Conservation (phyloP, 2,113 vertebrate species). For the Mastomys coucha region DNA sequence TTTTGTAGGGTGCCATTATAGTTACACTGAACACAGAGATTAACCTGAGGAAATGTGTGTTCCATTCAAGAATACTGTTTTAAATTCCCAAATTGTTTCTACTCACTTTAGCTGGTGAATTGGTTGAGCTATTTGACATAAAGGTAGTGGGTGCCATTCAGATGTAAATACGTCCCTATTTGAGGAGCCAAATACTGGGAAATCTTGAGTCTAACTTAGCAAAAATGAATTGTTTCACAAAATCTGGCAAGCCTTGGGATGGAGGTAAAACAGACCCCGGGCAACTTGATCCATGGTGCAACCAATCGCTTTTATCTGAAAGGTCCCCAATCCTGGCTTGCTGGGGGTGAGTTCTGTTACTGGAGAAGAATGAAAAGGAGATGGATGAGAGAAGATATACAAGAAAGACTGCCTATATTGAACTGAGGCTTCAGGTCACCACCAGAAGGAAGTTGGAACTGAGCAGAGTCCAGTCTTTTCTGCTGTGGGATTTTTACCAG, state of each 20-base stretch:
- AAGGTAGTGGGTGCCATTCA: background rate
- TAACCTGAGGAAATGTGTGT: background rate
- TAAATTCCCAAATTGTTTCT: background rate
- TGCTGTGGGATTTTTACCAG: background rate
- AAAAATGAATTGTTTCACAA: background rate
- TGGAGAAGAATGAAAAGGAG: background rate
- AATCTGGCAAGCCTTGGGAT: background rate
- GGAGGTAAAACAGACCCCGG: background rate
- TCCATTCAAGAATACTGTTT: slow-evolving; percentile 14
- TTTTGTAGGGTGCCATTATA: slow-evolving; percentile 10
- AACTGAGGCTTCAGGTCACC: background rate
- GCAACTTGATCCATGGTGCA: background rate
- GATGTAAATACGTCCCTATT: background rate
- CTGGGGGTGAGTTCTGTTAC: background rate
- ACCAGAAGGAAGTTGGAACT: background rate
- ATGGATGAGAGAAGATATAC: background rate
- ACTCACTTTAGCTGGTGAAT: background rate
- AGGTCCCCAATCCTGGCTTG: background rate
- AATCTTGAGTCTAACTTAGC: background rate
- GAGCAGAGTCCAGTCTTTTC: background rate
- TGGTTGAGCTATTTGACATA: slow-evolving; percentile 4
- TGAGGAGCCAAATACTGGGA: background rate
- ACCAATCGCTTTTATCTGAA: background rate
- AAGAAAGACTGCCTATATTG: background rate
- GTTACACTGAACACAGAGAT: background rate